Percentiles rank a stretch among this genome's conserved stretches.
phyloP scores from a whole-genome alignment of 2,113 vertebrate species.

The Plectropomus leopardus region DNA sequence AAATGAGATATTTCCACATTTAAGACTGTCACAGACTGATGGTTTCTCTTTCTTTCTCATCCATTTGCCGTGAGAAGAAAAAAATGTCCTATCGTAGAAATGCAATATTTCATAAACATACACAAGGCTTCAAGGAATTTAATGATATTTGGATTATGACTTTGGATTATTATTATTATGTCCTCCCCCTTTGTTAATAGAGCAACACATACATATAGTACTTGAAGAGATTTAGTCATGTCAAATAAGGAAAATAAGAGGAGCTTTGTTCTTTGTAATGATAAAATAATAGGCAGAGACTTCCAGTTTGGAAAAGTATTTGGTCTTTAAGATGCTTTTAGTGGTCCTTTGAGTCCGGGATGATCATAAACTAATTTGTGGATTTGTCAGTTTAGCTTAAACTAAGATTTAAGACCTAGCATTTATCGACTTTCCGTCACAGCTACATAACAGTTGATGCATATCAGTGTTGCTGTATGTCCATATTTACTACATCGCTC shows the following conservation, averaged over 20 bases:
- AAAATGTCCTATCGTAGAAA: neutral
- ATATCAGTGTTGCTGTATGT: neutral
- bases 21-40: neutral
- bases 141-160: neutral
- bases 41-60: neutral
- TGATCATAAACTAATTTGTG: neutral
- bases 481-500: neutral
- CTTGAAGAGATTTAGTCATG: neutral
- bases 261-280: neutral
- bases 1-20: conserved; percentile 13
- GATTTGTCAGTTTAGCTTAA: conserved; percentile 10
- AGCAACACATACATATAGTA: neutral
- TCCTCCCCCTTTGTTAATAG: neutral
- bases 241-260: neutral
- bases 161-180: neutral
- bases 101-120: neutral
- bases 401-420: conserved; percentile 12
- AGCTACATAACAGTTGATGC: neutral
- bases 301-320: neutral
- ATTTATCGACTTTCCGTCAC: conserved; percentile 18
- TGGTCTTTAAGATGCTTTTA: neutral
- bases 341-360: neutral
- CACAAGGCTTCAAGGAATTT: conserved; percentile 13
- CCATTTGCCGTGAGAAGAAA: neutral
- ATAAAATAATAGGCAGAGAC: neutral